Conservation (phyloP, 2,888 invertebrate species). For the Pharmacophagus antenor region DNA sequence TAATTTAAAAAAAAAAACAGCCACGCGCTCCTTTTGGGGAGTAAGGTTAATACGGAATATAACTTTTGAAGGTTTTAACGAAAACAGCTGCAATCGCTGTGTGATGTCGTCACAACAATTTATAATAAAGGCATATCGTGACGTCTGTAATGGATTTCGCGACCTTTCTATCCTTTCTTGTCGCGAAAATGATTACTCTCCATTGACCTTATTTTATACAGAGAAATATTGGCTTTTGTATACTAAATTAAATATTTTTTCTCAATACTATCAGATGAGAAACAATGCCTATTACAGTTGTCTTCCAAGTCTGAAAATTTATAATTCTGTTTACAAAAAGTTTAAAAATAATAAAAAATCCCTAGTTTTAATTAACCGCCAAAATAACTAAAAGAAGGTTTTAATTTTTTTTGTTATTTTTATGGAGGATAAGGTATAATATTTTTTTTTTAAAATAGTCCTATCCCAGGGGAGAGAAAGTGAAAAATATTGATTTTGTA, state of each 20-base stretch:
- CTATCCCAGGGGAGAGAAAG: no score
- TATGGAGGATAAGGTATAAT: no score
- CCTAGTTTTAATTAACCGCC: no score
- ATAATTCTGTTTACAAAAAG: no score
- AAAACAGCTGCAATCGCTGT: slow-evolving; percentile 2
- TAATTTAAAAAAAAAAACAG: neutral
- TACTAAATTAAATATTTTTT: neutral
- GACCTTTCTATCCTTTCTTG: slow-evolving; percentile 22
- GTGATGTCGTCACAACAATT: slow-evolving; percentile 7
- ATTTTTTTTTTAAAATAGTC: no score
- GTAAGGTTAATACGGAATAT: neutral
- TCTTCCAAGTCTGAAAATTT: neutral
- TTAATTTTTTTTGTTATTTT: no score
- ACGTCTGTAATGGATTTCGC: slow-evolving; percentile 19
- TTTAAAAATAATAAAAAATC: no score
- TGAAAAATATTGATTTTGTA: no score
- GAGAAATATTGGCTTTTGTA: neutral
- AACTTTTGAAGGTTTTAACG: neutral
- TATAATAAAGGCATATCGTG: slow-evolving; percentile 15
- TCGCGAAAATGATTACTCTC: slow-evolving; percentile 20
- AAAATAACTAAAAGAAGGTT: no score
- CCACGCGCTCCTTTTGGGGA: neutral
- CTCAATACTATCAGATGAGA: neutral
- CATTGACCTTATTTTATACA: slow-evolving; percentile 27
- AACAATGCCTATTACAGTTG: neutral